Conservation (phyloP, 2,797 vertebrate genomes). For the Sylvilagus floridanus region DNA sequence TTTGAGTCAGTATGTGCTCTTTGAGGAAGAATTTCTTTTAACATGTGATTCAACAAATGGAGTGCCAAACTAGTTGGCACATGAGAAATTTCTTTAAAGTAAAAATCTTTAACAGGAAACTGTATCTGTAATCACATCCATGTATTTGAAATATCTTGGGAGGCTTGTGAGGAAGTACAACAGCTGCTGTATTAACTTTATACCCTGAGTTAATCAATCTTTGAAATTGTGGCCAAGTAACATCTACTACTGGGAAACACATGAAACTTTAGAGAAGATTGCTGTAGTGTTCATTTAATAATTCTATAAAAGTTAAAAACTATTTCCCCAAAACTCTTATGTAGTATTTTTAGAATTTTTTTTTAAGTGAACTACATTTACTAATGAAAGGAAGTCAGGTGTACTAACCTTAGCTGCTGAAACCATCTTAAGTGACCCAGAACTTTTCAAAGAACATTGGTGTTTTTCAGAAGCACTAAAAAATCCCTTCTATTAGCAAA, state of each 20-base stretch:
- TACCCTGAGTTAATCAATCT: not conserved
- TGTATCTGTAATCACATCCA: not conserved
- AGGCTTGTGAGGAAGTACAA: not conserved
- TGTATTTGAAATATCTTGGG: not conserved
- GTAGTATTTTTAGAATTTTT: conserved; percentile 35
- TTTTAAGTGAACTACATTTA: not conserved
- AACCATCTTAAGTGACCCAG: conserved; percentile 82
- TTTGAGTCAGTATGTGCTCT: not conserved
- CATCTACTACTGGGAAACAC: not conserved
- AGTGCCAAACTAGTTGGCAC: not conserved
- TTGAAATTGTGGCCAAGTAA: not conserved
- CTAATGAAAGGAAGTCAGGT: conserved; percentile 70
- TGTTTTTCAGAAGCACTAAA: conserved; percentile 79
- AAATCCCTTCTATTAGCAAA: conserved; percentile 71
- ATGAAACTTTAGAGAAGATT: not conserved
- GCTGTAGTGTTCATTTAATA: not conserved
- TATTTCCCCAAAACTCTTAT: not conserved
- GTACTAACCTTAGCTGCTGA: conserved; percentile 70
- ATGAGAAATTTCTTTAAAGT: not conserved
- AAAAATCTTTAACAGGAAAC: not conserved
- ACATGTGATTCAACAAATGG: not conserved
- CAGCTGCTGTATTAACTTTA: not conserved
- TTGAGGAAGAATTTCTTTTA: not conserved
- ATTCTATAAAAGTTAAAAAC: not conserved
- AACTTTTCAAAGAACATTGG: conserved; percentile 76